Conservation (phyloP, 2,113 vertebrate genomes). For the Hemicordylus capensis region DNA sequence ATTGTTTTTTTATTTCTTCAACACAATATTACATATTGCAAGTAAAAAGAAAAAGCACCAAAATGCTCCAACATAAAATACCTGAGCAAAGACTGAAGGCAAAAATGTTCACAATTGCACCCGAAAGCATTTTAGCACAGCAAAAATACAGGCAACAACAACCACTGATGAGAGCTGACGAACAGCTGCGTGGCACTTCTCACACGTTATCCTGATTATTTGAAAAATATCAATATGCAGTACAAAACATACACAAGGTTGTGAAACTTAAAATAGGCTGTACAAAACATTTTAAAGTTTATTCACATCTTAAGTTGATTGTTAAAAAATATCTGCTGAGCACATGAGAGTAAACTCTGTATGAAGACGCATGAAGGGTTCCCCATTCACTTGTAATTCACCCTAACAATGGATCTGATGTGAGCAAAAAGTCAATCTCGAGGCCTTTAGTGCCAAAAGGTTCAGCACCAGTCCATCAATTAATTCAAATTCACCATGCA, state of each 20-base stretch:
- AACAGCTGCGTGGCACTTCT: conserved; percentile 57
- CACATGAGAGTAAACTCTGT: conserved; percentile 18
- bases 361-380: conserved; percentile 1
- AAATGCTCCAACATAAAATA: conserved; percentile 63
- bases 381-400: background rate
- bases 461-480: conserved; percentile 3
- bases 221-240: conserved; percentile 41
- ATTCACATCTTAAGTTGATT: conserved; percentile 41
- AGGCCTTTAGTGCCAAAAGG: background rate
- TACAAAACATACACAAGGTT: conserved; percentile 53
- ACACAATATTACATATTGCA: conserved; percentile 62
- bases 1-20: conserved; percentile 70
- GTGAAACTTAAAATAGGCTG: conserved; percentile 34
- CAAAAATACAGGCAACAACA: conserved; percentile 46
- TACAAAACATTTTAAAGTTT: conserved; percentile 47
- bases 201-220: conserved; percentile 56
- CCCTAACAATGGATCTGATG: background rate
- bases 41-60: conserved; percentile 69
- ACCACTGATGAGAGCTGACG: conserved; percentile 26
- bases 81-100: conserved; percentile 72
- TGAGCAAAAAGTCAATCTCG: background rate
- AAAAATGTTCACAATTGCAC: conserved; percentile 46
- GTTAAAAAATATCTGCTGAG: background rate
- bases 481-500: background rate
- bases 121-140: conserved; percentile 19